phyloP scores from a whole-genome alignment of 53 echinoderm and acorn worm genomes.

The Paracentrotus lividus region DNA sequence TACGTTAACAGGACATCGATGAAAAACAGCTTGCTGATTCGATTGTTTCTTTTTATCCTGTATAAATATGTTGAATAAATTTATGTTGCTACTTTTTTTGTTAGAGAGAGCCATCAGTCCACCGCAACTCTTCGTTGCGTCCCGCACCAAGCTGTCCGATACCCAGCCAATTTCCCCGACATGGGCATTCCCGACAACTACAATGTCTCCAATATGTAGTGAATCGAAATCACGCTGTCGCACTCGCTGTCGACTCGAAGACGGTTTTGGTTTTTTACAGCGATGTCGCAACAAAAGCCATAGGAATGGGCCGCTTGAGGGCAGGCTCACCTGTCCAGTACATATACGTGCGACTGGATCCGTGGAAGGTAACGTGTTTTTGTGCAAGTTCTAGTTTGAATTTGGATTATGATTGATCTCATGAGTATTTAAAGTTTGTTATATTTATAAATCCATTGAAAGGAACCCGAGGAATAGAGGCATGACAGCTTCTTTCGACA shows the following conservation, averaged over 20 bases:
- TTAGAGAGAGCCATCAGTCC: slow-evolving; percentile 78
- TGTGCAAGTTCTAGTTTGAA: no score
- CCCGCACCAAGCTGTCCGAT: slow-evolving; percentile 74
- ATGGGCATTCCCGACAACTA: slow-evolving; percentile 36
- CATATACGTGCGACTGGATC: slow-evolving; percentile 69
- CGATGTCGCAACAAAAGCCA: slow-evolving; percentile 69
- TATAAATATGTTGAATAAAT: no score
- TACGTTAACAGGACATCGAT: no score
- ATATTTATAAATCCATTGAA: no score
- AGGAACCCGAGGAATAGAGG: no score
- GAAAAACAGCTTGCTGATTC: no score
- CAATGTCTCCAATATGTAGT: slow-evolving; percentile 70
- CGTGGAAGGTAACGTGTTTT: slow-evolving; percentile 70
- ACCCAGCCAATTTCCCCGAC: slow-evolving; percentile 82
- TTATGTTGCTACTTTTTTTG: not conserved
- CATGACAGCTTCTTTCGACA: no score
- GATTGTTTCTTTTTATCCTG: no score
- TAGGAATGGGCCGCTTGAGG: slow-evolving; percentile 66
- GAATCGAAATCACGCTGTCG: slow-evolving; percentile 74
- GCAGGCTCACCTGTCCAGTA: slow-evolving; percentile 37
- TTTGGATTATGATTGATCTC: no score
- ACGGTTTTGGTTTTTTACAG: slow-evolving; percentile 86
- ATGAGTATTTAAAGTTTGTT: no score
- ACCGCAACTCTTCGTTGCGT: slow-evolving; percentile 81
- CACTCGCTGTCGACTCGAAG: slow-evolving; percentile 79